These are phyloP conservation scores for Meloidogyne chitwoodi DNA, from an alignment of 1,140 invertebrate genomes.

Conservation along the genomic window DNA sequence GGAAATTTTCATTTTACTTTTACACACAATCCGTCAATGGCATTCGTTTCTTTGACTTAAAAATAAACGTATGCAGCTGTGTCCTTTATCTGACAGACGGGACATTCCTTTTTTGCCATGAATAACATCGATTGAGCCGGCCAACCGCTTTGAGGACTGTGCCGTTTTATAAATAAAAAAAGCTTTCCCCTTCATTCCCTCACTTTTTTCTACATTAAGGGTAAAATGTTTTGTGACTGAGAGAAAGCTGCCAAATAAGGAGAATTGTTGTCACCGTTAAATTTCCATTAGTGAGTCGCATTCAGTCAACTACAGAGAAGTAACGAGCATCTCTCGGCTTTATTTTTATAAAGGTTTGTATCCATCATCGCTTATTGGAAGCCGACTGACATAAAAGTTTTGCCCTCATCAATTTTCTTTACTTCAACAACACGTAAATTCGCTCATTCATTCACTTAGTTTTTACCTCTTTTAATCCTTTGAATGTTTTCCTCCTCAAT, in stretches of 20 bases:
- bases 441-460: background rate
- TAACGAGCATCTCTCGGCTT: background rate
- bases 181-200: no score
- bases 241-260: background rate
- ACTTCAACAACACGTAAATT: background rate
- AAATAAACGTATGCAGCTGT: background rate
- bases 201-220: background rate
- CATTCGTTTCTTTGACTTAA: background rate
- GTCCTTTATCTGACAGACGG: background rate
- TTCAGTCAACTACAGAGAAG: background rate
- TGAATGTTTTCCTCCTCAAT: background rate
- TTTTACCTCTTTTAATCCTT: background rate
- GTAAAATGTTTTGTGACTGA: background rate
- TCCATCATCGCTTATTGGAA: background rate
- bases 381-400: background rate
- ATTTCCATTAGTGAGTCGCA: background rate
- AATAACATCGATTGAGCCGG: background rate
- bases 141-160: background rate
- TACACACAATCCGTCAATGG: slow-evolving; percentile 8
- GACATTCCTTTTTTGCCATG: background rate
- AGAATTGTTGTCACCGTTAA: background rate
- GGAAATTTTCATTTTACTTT: background rate
- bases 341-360: background rate
- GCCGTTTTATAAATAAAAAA: background rate
- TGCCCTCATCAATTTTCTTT: background rate